These are phyloP conservation scores for Tiliacea aurago DNA, from an alignment of 2,888 invertebrate species.

Conservation along the genomic window DNA sequence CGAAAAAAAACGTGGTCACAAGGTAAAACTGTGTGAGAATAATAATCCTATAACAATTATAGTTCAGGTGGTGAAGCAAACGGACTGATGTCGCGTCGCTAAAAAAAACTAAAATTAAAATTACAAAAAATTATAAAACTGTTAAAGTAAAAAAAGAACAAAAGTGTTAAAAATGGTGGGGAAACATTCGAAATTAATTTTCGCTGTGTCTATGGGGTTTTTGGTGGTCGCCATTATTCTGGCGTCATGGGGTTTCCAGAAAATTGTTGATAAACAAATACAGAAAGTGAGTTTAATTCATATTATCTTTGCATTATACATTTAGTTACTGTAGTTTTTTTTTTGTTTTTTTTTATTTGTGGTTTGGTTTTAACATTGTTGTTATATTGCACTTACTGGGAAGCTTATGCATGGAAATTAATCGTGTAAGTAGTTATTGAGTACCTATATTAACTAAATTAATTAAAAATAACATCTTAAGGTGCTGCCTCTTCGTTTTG, in stretches of 20 bases:
- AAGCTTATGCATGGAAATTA: background rate
- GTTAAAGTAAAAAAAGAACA: conserved; percentile 16
- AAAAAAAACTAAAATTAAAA: conserved; percentile 28
- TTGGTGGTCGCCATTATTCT: conserved; percentile 82
- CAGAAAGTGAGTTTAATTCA: conserved; percentile 81
- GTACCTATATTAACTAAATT: background rate
- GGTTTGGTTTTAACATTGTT: background rate
- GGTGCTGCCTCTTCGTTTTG: background rate
- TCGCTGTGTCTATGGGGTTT: conserved; percentile 78
- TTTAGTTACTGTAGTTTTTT: background rate
- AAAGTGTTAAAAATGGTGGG: conserved; percentile 77
- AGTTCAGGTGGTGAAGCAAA: conserved; percentile 61
- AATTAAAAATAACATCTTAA: background rate
- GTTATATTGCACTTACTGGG: background rate
- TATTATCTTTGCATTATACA: background rate
- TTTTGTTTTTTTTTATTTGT: background rate
- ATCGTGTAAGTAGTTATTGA: conserved; percentile 21
- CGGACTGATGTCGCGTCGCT: conserved; percentile 62
- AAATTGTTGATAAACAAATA: conserved; percentile 84
- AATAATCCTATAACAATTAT: conserved; percentile 65
- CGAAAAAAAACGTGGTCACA: conserved; percentile 44
- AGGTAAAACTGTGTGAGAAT: conserved; percentile 60
- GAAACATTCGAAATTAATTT: conserved; percentile 79
- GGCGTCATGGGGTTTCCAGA: conserved; percentile 88
- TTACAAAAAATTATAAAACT: conserved; percentile 22